Base-by-base conservation (phyloP, 2,888 invertebrate genomes). In the Blastobasis adustella region DNA sequence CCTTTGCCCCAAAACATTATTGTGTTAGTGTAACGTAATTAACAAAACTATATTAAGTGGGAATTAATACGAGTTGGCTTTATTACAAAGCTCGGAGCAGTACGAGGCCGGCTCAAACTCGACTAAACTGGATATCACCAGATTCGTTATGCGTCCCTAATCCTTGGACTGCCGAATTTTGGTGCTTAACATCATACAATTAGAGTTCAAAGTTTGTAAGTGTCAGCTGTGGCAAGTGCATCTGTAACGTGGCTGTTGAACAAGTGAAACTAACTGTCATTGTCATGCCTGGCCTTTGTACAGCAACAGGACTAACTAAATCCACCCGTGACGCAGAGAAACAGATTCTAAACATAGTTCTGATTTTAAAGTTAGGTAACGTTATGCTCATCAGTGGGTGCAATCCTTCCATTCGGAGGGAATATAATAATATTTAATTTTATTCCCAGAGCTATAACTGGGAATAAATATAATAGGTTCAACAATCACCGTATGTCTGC, bases 241-340 rank as follows among this genome's bases (percentile, higher is more conserved):
- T 46, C 46, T 36, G 3, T 49, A 59, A 47, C 42, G 40, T 71
- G 58, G 72, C 58, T 50, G 60, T 59, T 65, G 66, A 71, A 74
- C 74, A 71, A 73, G 72, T 72, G 65, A 65, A 67, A 71, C 71
- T 76, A 76, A 79, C 77, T 78, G 77, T 76, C 78, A 75, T 74
- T 78, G 77, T 76, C 73, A 75, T 69, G 70, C 65, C 62, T 67
- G 60, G 75, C 68, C 71, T 76, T 76, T 73, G 69, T 76, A 67
- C 66, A 69, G 63, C 68, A 68, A 71, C 66, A 62, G 62, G 62
- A 63, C 69, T 76, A 73, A 76, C 66, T 74, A 75, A 77, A 77
- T 75, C 70, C 72, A 56, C 56, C 69, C 69, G 69, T 69, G 73
- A 66, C 62, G 60, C 61, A 63, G 61, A 58, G 61, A 70, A 73